phyloP scores from a whole-genome alignment of 1,140 invertebrate species.

The Aphelenchoides avenae region DNA sequence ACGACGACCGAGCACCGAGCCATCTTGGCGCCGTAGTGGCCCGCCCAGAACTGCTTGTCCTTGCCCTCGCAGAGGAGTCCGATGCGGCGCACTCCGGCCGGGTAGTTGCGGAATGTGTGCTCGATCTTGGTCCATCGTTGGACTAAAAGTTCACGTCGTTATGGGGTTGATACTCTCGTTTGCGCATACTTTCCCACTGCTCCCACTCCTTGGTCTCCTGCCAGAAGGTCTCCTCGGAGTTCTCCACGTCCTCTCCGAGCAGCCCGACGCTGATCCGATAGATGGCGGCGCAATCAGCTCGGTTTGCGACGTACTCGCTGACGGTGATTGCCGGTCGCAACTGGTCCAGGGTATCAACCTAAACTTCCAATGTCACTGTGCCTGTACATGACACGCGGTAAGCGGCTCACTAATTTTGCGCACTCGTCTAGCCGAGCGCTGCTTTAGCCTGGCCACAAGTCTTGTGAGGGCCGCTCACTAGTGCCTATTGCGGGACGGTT shows the following conservation, averaged over 20 bases:
- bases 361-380: constrained; percentile 17
- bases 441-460: too few species aligned
- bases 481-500: too few species aligned
- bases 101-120: constrained; percentile 19
- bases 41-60: constrained; percentile 26
- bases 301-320: constrained; percentile 29
- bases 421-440: too few species aligned
- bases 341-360: constrained; percentile 21
- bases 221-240: background rate
- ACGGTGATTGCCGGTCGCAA: constrained; percentile 16
- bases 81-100: constrained; percentile 8
- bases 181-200: constrained; percentile 35
- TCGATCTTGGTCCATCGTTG: constrained; percentile 15
- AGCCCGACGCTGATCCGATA: constrained; percentile 13
- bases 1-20: constrained; percentile 19
- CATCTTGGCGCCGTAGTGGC: constrained; percentile 28
- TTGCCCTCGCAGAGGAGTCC: constrained; percentile 18
- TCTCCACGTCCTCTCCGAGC: constrained; percentile 5
- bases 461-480: too few species aligned
- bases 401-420: constrained; percentile 4
- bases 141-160: too few species aligned
- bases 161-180: too few species aligned
- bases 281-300: constrained; percentile 15
- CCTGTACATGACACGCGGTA: background rate
- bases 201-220: too few species aligned